phyloP scores from a whole-genome alignment of 2,888 invertebrate genomes.

The Synergus umbraculus region DNA sequence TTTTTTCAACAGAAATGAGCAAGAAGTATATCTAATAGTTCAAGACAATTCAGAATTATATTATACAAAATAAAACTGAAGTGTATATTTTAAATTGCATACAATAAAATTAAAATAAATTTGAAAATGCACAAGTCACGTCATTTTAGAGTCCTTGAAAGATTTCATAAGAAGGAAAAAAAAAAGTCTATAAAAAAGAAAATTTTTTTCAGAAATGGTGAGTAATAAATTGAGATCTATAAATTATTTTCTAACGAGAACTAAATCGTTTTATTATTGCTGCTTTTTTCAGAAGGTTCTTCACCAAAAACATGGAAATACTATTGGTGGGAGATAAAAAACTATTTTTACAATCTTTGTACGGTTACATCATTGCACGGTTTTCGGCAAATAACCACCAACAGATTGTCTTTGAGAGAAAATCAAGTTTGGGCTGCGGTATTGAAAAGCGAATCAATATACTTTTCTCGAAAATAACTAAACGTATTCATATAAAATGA shows the following conservation, averaged over 20 bases:
- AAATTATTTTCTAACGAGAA: background rate
- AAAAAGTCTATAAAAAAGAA: no score
- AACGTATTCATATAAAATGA: background rate
- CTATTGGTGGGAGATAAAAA: background rate
- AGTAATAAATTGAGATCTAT: no score
- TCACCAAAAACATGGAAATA: background rate
- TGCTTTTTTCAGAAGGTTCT: background rate
- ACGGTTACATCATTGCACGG: constrained; percentile 46
- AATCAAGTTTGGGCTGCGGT: constrained; percentile 50
- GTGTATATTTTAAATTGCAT: no score
- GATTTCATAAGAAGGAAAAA: background rate
- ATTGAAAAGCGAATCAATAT: background rate
- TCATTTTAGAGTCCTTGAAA: background rate
- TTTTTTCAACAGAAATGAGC: background rate
- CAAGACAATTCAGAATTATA: no score
- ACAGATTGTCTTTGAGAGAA: constrained; percentile 44
- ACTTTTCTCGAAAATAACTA: background rate
- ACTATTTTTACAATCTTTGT: background rate
- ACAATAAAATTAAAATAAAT: background rate
- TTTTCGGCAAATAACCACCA: constrained; percentile 48
- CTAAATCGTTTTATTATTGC: no score
- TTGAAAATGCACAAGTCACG: background rate
- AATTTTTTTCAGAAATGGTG: no score
- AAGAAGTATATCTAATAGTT: no score
- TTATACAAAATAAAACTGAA: no score